Evolutionary conservation across 53 echinoderm and acorn worm species (phyloP).

Genomic region (Zoroaster sp.): DNA sequence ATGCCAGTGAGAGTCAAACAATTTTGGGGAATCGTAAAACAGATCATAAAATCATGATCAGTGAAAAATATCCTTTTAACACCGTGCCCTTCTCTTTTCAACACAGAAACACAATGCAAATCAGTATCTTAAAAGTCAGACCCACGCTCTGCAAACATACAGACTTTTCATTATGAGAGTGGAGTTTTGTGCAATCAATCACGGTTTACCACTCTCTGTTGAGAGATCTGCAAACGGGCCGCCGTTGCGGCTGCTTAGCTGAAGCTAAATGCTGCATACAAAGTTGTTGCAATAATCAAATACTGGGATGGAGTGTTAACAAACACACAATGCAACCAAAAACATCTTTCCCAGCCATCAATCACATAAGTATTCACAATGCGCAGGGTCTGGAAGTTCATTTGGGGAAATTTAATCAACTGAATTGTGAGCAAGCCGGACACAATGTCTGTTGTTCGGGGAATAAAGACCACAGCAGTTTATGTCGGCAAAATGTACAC

Average conservation of each 20-base stretch:
- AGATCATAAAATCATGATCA: too few species aligned
- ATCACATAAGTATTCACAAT: background rate
- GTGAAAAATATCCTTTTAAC: too few species aligned
- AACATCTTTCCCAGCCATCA: background rate
- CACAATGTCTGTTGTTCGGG: background rate
- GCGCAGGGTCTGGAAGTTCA: background rate
- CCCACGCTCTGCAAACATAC: background rate
- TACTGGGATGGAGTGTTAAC: background rate
- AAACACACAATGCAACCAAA: constrained; percentile 9
- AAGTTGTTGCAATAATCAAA: background rate
- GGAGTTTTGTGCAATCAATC: constrained; percentile 3
- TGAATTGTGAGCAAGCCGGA: background rate
- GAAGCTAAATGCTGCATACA: background rate
- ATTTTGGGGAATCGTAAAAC: background rate
- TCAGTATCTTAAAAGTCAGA: too few species aligned
- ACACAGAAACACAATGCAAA: too few species aligned
- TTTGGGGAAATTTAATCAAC: constrained; percentile 17
- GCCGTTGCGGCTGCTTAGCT: background rate
- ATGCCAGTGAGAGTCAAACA: background rate
- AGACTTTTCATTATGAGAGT: background rate
- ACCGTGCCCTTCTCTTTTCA: too few species aligned
- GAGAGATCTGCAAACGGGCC: background rate
- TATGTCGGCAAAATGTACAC: background rate
- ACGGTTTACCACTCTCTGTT: background rate
- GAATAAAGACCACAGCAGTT: background rate